Percentiles rank a stretch among this genome's conserved stretches.
phyloP scores from a whole-genome alignment of 2,888 invertebrate species.

The Archips crataeganus region DNA sequence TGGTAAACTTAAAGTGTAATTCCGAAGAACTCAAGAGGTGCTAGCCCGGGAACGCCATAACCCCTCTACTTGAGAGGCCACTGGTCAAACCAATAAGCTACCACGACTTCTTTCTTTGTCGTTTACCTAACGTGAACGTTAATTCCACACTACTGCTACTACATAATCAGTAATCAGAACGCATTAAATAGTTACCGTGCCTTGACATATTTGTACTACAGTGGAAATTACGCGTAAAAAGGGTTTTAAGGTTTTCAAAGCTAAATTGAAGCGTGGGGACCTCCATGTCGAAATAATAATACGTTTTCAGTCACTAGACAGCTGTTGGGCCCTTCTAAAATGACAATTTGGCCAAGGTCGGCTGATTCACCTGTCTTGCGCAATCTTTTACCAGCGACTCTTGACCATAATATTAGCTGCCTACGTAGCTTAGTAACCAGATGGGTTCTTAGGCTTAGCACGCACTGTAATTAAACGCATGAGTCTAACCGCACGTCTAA shows the following conservation, averaged over 20 bases:
- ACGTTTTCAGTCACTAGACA: constrained; percentile 10
- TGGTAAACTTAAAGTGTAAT: too few species aligned
- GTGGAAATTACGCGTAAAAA: constrained; percentile 10
- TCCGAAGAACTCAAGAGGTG: too few species aligned
- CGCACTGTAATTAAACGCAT: too few species aligned
- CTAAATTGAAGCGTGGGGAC: constrained; percentile 15
- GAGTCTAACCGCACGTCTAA: too few species aligned
- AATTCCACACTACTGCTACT: too few species aligned
- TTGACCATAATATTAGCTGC: constrained; percentile 24
- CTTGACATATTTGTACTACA: constrained; percentile 16
- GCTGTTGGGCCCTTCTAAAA: constrained; percentile 23
- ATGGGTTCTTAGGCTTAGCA: constrained; percentile 3
- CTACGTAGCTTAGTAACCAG: neutral
- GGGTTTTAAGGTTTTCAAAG: neutral
- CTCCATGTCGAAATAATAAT: constrained; percentile 26
- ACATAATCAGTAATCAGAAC: neutral
- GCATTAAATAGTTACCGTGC: neutral
- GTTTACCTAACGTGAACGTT: too few species aligned
- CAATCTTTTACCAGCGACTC: neutral
- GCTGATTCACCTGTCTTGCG: constrained; percentile 30
- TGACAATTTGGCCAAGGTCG: constrained; percentile 22
- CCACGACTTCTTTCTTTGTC: too few species aligned
- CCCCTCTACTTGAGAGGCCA: too few species aligned
- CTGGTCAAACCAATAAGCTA: too few species aligned
- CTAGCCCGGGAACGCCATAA: too few species aligned